A percentile compares a stretch with the other conserved stretches of the same genome.
These are phyloP conservation scores for Dendrocincla fuliginosa DNA, from an alignment of 2,797 vertebrate species.

Conservation along the genomic window DNA sequence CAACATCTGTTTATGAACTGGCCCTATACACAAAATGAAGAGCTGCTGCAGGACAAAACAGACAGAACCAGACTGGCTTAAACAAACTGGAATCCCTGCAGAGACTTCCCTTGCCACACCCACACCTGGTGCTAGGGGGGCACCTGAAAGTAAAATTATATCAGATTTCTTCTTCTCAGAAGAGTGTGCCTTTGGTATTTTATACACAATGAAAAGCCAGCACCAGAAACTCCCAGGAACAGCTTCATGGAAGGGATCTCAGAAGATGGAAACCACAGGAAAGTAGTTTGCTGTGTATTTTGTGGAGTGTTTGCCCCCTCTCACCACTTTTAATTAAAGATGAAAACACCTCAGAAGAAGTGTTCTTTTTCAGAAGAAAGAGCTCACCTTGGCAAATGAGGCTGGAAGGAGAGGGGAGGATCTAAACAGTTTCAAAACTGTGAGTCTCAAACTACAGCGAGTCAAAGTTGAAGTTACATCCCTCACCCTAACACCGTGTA, in stretches of 20 bases:
- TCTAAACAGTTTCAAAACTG: not conserved
- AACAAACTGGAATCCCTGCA: not conserved
- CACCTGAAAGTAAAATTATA: not conserved
- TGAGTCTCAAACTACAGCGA: not conserved
- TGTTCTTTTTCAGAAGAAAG: not conserved
- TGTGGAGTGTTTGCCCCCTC: not conserved
- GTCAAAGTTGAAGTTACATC: not conserved
- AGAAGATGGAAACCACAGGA: not conserved
- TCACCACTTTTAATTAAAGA: not conserved
- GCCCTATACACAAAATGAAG: not conserved
- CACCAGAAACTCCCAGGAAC: not conserved
- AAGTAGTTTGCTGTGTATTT: not conserved
- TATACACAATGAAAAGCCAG: not conserved
- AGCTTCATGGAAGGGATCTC: not conserved
- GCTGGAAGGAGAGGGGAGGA: not conserved
- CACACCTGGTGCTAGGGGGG: not conserved
- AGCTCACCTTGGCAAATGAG: not conserved
- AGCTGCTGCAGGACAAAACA: constrained; percentile 1
- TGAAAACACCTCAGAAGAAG: not conserved
- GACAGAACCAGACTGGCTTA: not conserved
- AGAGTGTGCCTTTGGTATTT: not conserved
- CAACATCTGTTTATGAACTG: constrained; percentile 45
- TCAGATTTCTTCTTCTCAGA: not conserved
- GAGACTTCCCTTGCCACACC: not conserved
- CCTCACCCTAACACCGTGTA: accelerated